These are phyloP conservation scores for Delphinus delphis DNA, from an alignment of 2,113 vertebrate species.

Conservation along the genomic window DNA sequence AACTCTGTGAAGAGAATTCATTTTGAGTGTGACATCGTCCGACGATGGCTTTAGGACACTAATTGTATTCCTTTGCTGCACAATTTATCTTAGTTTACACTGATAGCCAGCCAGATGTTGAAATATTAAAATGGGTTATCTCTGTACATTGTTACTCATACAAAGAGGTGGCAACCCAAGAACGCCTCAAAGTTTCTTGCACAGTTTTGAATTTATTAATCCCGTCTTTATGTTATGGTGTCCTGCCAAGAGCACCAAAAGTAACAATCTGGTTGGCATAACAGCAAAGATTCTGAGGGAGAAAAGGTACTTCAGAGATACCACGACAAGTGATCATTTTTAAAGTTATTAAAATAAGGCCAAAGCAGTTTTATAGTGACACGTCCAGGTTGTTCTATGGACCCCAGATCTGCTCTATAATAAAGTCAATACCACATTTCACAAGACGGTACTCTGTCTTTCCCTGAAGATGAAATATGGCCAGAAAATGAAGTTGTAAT, in stretches of 20 bases:
- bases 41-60: conserved; percentile 84
- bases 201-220: background rate
- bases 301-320: background rate
- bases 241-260: background rate
- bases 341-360: background rate
- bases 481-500: background rate
- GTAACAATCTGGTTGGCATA: background rate
- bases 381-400: accelerated
- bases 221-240: background rate
- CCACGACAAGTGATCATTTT: too few species aligned
- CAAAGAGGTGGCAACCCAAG: background rate
- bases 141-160: background rate
- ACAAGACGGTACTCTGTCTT: background rate
- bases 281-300: background rate
- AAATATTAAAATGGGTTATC: conserved; percentile 69
- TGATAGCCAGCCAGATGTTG: conserved; percentile 82
- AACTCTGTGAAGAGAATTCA: conserved; percentile 81
- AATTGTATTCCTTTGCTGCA: conserved; percentile 59
- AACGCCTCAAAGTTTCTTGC: background rate
- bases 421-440: background rate
- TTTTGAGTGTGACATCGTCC: conserved; percentile 84
- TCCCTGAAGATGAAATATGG: background rate
- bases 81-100: conserved; percentile 76
- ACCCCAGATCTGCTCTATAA: too few species aligned
- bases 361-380: background rate